Percentiles rank a stretch among this genome's conserved stretches.
Conservation (phyloP, 2,113 vertebrate species). For the Megatriorchis doriae region DNA sequence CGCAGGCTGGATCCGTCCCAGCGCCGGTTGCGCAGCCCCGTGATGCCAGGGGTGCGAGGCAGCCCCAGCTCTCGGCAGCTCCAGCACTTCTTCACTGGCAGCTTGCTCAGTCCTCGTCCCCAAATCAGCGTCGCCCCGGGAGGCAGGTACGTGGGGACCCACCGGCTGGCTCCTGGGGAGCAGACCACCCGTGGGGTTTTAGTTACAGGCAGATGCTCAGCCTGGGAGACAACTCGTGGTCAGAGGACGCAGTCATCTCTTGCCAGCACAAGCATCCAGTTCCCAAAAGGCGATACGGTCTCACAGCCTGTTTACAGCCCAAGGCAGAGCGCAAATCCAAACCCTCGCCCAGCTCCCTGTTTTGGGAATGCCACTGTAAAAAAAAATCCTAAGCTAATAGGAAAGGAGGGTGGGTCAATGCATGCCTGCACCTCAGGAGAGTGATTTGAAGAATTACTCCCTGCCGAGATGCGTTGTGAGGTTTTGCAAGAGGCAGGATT, state of each 20-base stretch:
- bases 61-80: background rate
- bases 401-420: background rate
- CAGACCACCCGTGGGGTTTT: background rate
- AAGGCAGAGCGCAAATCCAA: background rate
- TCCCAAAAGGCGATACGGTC: fast-evolving
- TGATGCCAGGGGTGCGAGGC: background rate
- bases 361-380: background rate
- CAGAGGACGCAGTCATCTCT: background rate
- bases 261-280: background rate
- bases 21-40: background rate
- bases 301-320: background rate
- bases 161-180: background rate
- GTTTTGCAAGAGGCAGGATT: background rate
- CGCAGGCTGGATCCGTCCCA: fast-evolving
- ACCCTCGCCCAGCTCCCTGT: background rate
- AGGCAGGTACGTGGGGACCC: background rate
- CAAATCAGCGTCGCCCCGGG: fast-evolving
- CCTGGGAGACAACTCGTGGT: background rate
- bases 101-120: background rate
- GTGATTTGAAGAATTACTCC: background rate
- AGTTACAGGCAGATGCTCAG: background rate
- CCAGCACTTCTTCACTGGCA: background rate
- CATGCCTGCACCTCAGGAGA: background rate
- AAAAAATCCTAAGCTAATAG: background rate
- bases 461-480: background rate